These are phyloP conservation scores for Panagrolaimus sp. DNA, from an alignment of 1,140 invertebrate species.

Conservation along the genomic window DNA sequence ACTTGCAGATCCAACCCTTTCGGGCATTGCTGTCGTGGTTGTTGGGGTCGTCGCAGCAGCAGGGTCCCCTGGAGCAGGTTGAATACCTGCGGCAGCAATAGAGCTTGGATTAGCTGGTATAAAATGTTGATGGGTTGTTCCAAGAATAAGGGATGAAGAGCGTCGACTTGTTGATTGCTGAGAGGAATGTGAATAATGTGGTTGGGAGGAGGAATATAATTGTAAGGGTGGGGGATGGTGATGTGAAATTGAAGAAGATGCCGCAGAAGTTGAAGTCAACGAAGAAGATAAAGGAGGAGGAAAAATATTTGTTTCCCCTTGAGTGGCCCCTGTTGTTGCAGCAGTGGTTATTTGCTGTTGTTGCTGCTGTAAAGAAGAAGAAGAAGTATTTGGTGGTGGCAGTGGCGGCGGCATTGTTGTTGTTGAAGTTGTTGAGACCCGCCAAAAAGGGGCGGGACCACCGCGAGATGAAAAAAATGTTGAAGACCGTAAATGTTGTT, in stretches of 20 bases:
- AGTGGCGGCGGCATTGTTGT: conserved; percentile 9
- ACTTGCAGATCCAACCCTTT: conserved; percentile 5
- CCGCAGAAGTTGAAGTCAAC: too few relatives aligned
- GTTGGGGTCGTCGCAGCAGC: background rate
- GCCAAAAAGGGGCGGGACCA: conserved; percentile 11
- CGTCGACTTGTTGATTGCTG: too few relatives aligned
- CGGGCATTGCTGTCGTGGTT: background rate
- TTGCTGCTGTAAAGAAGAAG: background rate
- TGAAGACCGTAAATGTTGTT: background rate
- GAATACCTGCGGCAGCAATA: too few relatives aligned
- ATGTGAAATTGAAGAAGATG: background rate
- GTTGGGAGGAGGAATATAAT: background rate
- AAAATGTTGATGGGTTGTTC: too few relatives aligned
- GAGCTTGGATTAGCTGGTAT: too few relatives aligned
- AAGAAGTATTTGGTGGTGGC: background rate
- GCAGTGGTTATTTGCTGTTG: conserved; percentile 6
- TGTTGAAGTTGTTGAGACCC: background rate
- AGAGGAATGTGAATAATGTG: background rate
- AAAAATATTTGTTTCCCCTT: too few relatives aligned
- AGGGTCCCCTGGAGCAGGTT: too few relatives aligned
- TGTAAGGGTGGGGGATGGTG: background rate
- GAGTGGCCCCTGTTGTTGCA: background rate
- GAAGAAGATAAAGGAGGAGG: too few relatives aligned
- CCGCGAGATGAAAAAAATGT: background rate
- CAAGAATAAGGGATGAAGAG: too few relatives aligned